These are phyloP conservation scores for Tonatia bakeri DNA, from an alignment of 2,113 vertebrate species.

Conservation along the genomic window DNA sequence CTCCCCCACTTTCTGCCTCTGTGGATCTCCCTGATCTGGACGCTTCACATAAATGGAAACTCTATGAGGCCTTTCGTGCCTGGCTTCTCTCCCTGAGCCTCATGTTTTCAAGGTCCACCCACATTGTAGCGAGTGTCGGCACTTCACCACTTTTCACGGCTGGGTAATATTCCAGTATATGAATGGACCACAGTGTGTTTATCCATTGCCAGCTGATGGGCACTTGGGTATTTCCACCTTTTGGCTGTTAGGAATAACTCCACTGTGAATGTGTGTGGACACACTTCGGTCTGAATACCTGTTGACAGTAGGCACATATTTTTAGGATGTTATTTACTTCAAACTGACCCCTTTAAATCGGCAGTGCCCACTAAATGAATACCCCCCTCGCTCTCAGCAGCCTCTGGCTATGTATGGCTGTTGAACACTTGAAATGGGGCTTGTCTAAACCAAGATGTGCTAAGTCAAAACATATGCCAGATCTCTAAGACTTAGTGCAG, in stretches of 20 bases:
- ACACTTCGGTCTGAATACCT: too few species aligned
- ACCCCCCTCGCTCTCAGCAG: too few species aligned
- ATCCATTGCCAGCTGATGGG: neutral
- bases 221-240: neutral
- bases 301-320: neutral
- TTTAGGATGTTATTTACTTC: neutral
- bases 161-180: neutral
- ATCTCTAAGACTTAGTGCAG: neutral
- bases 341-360: neutral
- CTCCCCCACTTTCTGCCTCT: neutral
- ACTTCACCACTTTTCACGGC: neutral
- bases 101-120: too few species aligned
- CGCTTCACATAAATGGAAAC: neutral
- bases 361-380: too few species aligned
- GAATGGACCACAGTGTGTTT: neutral
- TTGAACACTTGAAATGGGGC: neutral
- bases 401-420: neutral
- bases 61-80: neutral
- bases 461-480: neutral
- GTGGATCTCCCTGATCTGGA: too few species aligned
- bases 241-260: neutral
- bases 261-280: neutral
- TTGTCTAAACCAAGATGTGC: neutral
- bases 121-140: rapidly evolving
- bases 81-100: neutral